phyloP scores from a whole-genome alignment of 2,888 invertebrate species.

The Oscheius sp. region DNA sequence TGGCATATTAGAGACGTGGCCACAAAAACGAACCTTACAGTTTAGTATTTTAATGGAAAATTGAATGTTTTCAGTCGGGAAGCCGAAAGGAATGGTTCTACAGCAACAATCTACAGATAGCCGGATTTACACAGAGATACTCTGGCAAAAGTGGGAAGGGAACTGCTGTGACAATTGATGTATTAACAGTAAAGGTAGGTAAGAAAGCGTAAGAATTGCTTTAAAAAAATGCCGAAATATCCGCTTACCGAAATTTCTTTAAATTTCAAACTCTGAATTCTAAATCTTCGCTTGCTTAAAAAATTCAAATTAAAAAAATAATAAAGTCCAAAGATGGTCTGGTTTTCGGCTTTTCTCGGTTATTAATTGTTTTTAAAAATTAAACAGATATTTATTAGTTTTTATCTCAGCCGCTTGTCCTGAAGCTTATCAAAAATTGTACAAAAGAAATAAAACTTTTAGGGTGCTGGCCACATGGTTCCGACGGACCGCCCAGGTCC shows the following conservation, averaged over 20 bases:
- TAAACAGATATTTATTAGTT: too few relatives aligned
- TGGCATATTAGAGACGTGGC: conserved; percentile 61
- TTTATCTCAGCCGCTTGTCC: too few relatives aligned
- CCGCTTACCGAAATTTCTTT: too few relatives aligned
- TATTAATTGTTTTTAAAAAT: too few relatives aligned
- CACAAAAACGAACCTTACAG: conserved; percentile 1
- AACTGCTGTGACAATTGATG: conserved; percentile 51
- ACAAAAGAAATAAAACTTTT: background rate
- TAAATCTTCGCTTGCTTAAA: too few relatives aligned
- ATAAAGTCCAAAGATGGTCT: too few relatives aligned
- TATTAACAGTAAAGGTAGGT: conserved; percentile 58
- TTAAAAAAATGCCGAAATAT: too few relatives aligned
- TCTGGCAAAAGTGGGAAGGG: conserved; percentile 32
- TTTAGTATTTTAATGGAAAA: background rate
- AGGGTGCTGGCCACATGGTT: conserved; percentile 53
- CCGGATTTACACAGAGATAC: conserved; percentile 59
- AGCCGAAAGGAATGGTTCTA: conserved; percentile 47
- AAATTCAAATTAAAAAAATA: too few relatives aligned
- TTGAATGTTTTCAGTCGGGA: conserved; percentile 31
- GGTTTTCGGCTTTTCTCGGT: too few relatives aligned
- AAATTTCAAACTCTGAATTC: too few relatives aligned
- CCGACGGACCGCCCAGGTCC: conserved; percentile 48
- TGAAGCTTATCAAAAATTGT: too few relatives aligned
- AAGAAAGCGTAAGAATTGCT: background rate
- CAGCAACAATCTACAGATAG: conserved; percentile 52